Evolutionary conservation across 2,797 vertebrate genomes (phyloP).

Genomic region (Tokudaia muenninki): DNA sequence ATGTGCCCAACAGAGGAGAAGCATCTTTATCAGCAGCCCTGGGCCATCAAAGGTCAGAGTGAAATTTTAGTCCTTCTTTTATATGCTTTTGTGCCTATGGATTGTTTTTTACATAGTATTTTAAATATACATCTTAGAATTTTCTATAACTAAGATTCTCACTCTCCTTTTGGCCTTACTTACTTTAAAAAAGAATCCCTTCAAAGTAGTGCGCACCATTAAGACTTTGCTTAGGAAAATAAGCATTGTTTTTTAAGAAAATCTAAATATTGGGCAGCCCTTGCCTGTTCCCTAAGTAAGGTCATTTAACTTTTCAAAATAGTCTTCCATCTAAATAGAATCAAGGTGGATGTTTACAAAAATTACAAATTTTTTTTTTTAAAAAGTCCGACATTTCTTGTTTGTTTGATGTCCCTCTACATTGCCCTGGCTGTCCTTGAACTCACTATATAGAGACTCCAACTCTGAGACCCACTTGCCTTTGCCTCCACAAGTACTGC

Average conservation of each 20-base stretch:
- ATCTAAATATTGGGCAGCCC: no score
- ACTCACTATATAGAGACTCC: no score
- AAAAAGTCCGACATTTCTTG: background rate
- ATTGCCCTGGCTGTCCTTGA: background rate
- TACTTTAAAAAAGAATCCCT: background rate
- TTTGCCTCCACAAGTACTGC: background rate
- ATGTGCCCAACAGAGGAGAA: no score
- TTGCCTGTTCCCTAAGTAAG: background rate
- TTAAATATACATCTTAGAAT: background rate
- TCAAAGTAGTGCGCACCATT: background rate
- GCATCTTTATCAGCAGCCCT: no score
- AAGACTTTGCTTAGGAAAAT: background rate
- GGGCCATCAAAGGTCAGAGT: background rate
- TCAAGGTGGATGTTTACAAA: background rate
- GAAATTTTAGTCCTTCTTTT: background rate
- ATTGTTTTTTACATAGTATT: background rate
- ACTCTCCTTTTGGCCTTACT: background rate
- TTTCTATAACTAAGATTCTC: background rate
- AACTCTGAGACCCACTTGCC: background rate
- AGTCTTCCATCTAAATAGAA: background rate
- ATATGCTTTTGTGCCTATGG: background rate
- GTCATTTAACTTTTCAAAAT: background rate
- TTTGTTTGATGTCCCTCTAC: background rate
- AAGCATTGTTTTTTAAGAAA: background rate
- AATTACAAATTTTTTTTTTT: background rate